phyloP scores from a whole-genome alignment of 2,888 invertebrate species.

The Morinoia aosen region DNA sequence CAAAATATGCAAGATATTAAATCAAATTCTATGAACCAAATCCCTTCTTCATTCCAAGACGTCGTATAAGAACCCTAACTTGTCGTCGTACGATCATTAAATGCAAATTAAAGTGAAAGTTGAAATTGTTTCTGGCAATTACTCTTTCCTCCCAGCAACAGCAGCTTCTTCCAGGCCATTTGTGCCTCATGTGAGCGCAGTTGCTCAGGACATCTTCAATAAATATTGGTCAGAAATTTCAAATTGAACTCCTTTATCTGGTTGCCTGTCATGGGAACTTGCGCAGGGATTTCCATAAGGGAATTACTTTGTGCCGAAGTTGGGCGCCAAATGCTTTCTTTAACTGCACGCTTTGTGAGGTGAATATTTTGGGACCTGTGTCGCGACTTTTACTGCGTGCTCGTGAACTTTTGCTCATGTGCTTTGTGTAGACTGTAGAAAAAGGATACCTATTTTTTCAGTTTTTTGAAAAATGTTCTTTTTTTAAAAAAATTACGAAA shows the following conservation, averaged over 20 bases:
- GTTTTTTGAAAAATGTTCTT: no score
- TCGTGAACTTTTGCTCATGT: neutral
- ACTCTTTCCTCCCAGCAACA: neutral
- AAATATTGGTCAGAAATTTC: neutral
- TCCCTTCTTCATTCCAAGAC: neutral
- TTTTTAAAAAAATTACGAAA: no score
- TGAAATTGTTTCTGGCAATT: neutral
- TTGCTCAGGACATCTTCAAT: neutral
- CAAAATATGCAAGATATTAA: neutral
- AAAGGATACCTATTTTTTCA: no score
- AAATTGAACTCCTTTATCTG: slow-evolving; percentile 4
- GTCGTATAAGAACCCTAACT: neutral
- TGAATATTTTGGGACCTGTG: neutral
- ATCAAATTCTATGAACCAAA: neutral
- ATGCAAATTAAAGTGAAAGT: neutral
- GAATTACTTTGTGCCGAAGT: neutral
- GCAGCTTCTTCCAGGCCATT: neutral
- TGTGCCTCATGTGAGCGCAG: neutral
- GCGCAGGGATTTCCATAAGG: neutral
- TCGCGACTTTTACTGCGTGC: neutral
- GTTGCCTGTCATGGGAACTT: neutral
- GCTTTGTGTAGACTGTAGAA: no score
- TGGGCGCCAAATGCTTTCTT: neutral
- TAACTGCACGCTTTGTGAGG: neutral
- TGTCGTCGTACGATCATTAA: neutral